phyloP scores from a whole-genome alignment of 2,113 vertebrate genomes.

The Microcebus tavaratra region DNA sequence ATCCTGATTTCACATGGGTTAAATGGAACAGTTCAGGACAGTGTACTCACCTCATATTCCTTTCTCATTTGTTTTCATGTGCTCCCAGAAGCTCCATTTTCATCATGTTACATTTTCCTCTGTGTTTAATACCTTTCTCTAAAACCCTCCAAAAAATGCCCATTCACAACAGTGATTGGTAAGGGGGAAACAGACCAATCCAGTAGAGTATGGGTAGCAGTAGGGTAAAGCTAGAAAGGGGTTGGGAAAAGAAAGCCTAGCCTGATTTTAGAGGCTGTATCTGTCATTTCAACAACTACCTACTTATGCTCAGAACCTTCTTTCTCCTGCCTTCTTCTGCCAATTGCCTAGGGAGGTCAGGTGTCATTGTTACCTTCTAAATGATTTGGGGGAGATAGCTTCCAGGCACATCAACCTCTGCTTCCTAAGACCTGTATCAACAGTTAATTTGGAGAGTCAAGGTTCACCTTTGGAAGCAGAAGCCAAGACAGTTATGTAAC shows the following conservation, averaged over 20 bases:
- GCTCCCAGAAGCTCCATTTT: conserved; percentile 1
- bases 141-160: not conserved
- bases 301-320: not conserved
- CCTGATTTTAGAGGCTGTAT: not conserved
- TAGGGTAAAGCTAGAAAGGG: not conserved
- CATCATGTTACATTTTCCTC: not conserved
- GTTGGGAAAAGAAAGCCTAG: not conserved
- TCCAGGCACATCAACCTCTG: not conserved
- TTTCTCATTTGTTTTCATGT: conserved; percentile 11
- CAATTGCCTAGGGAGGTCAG: not conserved
- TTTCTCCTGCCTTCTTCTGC: not conserved
- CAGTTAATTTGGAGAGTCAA: conserved; percentile 47
- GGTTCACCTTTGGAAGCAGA: conserved; percentile 54
- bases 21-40: not conserved
- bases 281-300: not conserved
- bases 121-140: not conserved
- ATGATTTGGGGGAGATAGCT: not conserved
- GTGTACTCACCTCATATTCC: not conserved
- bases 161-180: not conserved
- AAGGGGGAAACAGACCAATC: not conserved
- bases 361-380: not conserved
- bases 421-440: not conserved
- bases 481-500: conserved; percentile 63
- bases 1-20: not conserved
- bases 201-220: not conserved